Evolutionary conservation across 2,797 vertebrate species (phyloP), one percentile per base, ranked within the genome.

Genomic region (Botia kubotai): DNA sequence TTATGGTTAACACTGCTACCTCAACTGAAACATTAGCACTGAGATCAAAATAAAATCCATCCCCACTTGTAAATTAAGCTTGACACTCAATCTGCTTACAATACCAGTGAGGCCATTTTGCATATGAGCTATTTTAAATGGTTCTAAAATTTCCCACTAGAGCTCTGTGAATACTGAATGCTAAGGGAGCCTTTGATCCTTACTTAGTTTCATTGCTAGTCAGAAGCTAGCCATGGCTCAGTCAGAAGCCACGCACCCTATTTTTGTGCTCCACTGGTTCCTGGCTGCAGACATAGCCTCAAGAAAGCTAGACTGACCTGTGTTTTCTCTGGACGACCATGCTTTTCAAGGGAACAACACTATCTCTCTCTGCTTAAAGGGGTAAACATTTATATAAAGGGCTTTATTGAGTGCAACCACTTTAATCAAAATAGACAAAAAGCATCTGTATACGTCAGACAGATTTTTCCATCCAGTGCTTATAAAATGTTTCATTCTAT

Each of bases 321-420:
- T 39, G 77, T 73, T 36, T 72, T 80, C 70, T 67, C 16, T 46
- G 60, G 3, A 72, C 72, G 13, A 55, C 46, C 60, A 55, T n/a
- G 33, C 19, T 52, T 72, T 79, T 60, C 55, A 65, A 50, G 58
- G 57, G 17, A 65, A 71, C 13, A 0, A 16, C 29, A 65, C 60
- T 57, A 13, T 52, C 60, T 72, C 48, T 52, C 39, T 71, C 10
- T 53, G 29, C 46, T 72, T 72, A 72, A 19, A 72, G n/a, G 48
- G 10, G 19, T 71, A 17, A 72, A 65, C 69, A 72, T 79, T 79
- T 70, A 60, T 19, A 57, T 71, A 79, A 79, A 72, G 29, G 68
- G 36, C n/a, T 79, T 62, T 79, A 72, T 80, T 66, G 60, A 73
- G 70, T 67, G 78, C 21, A 67, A 57, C 53, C 70, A 66, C 70